phyloP scores from a whole-genome alignment of 2,797 vertebrate genomes.

The Eutrigla gurnardus region DNA sequence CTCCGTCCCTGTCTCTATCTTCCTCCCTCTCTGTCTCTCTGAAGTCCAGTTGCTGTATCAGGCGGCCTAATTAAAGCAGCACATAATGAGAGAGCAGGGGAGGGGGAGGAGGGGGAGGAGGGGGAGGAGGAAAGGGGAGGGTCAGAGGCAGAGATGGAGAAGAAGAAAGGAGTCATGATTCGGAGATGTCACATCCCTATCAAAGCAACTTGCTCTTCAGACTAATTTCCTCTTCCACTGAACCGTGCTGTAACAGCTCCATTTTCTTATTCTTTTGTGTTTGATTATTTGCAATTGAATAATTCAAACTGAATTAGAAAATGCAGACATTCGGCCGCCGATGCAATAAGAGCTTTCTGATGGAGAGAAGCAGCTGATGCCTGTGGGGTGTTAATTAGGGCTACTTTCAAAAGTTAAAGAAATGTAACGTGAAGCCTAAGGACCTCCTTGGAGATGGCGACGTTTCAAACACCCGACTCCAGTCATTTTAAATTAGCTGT shows the following conservation, averaged over 20 bases:
- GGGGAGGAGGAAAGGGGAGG: constrained; percentile 48
- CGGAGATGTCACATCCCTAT: constrained; percentile 51
- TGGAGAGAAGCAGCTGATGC: constrained; percentile 32
- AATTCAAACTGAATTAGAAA: constrained; percentile 37
- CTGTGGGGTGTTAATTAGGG: constrained; percentile 63
- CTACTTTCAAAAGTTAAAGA: constrained; percentile 57
- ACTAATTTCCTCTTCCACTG: constrained; percentile 36
- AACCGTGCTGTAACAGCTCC: constrained; percentile 2
- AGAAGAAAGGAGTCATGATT: constrained; percentile 64
- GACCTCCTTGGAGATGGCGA: constrained; percentile 52
- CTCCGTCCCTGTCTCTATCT: constrained; percentile 47
- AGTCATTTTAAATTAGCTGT: constrained; percentile 50
- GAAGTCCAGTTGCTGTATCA: constrained; percentile 73
- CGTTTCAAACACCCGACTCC: constrained; percentile 22
- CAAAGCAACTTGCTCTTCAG: constrained; percentile 51
- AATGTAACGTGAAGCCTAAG: constrained; percentile 49
- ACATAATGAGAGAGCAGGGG: constrained; percentile 66
- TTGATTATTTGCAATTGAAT: constrained; percentile 22
- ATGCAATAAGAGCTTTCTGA: constrained; percentile 20
- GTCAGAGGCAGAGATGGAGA: constrained; percentile 39
- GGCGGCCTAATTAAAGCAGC: constrained; percentile 73
- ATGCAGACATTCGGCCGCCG: constrained; percentile 1
- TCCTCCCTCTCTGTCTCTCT: constrained; percentile 62
- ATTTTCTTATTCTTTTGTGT: constrained; percentile 10
- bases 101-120: constrained; percentile 42